A percentile compares a stretch with the other conserved stretches of the same genome.
These are phyloP conservation scores for Camponotus floridanus DNA, from an alignment of 1,140 invertebrate genomes.

Conservation along the genomic window DNA sequence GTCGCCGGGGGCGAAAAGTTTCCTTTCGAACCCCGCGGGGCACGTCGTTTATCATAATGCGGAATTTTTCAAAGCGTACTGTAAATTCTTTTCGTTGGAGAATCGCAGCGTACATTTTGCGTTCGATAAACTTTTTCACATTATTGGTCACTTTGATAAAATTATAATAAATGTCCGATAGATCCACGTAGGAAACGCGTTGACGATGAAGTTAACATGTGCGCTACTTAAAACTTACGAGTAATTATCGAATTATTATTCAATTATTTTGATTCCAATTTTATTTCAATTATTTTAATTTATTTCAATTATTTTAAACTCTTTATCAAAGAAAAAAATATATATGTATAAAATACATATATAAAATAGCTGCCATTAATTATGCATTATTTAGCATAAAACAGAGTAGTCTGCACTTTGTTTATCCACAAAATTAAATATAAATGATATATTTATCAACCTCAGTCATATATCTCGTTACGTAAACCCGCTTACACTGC, in stretches of 20 bases:
- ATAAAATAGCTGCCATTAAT: not conserved
- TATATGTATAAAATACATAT: not conserved
- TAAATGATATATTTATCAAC: not conserved
- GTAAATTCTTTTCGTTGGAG: not conserved
- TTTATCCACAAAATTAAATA: not conserved
- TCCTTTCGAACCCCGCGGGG: slow-evolving; percentile 18
- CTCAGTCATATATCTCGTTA: slow-evolving; percentile 19
- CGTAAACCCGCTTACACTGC: not conserved
- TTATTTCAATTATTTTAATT: not conserved
- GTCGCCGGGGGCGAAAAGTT: slow-evolving; percentile 23
- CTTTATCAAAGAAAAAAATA: too few relatives aligned
- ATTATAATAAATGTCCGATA: slow-evolving; percentile 42
- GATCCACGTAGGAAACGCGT: slow-evolving; percentile 27
- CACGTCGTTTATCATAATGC: slow-evolving; percentile 8
- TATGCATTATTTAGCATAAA: not conserved
- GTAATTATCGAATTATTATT: not conserved
- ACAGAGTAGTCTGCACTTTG: not conserved
- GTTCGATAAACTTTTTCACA: not conserved
- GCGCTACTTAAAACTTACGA: not conserved
- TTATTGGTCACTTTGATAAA: not conserved
- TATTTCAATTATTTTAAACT: too few relatives aligned
- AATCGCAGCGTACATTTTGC: not conserved
- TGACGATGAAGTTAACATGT: slow-evolving; percentile 5
- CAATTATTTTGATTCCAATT: not conserved
- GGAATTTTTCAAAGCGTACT: slow-evolving; percentile 12